Evolutionary conservation across 2,888 invertebrate genomes (phyloP).

Genomic region (Apamea sordens): DNA sequence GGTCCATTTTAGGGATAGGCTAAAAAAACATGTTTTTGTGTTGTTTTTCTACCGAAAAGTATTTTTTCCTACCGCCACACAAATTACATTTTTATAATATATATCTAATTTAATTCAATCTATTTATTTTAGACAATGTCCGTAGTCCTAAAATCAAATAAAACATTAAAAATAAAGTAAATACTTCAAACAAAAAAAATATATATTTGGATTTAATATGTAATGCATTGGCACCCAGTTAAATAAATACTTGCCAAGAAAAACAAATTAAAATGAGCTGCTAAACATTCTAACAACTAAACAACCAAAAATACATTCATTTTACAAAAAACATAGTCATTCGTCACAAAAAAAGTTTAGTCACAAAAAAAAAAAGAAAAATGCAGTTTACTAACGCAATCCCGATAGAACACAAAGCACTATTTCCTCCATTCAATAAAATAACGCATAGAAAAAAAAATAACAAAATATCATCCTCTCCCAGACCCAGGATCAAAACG

Average conservation of each 20-base stretch:
- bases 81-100: not conserved
- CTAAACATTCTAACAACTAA: not conserved
- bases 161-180: too few species aligned
- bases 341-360: too few species aligned
- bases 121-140: too few species aligned
- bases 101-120: too few species aligned
- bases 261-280: not conserved
- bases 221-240: not conserved
- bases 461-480: not conserved
- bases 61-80: not conserved
- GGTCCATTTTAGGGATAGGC: not conserved
- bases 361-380: not conserved
- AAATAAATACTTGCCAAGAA: not conserved
- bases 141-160: too few species aligned
- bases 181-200: too few species aligned
- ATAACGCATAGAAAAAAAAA: not conserved
- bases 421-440: not conserved
- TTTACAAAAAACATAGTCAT: not conserved
- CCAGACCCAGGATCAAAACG: not conserved
- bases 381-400: slow-evolving; percentile 3
- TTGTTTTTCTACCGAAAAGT: not conserved
- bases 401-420: slow-evolving; percentile 13
- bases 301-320: not conserved
- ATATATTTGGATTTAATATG: not conserved
- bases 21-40: not conserved